Evolutionary conservation across 2,888 invertebrate genomes (phyloP).

Genomic region (Agonopterix subpropinquella): DNA sequence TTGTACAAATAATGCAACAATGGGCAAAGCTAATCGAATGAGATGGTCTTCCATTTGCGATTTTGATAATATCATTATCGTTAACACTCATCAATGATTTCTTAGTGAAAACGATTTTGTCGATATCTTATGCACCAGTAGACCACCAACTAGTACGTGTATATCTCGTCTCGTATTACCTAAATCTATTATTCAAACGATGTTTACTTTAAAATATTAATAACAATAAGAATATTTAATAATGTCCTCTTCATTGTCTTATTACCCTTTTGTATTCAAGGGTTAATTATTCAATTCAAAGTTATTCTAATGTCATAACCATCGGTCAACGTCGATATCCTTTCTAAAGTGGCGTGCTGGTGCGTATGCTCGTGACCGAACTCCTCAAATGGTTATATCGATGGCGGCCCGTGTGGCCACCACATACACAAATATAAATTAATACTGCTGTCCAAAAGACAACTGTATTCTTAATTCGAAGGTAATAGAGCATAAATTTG

Average conservation of each 20-base stretch:
- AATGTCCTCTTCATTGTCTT: conserved; percentile 38
- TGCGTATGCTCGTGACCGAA: conserved; percentile 63
- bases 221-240: conserved; percentile 46
- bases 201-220: neutral
- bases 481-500: conserved; percentile 41
- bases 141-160: no score
- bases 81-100: no score
- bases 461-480: conserved; percentile 26
- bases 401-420: conserved; percentile 30
- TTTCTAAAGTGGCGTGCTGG: conserved; percentile 51
- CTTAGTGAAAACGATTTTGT: no score
- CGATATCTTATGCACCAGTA: no score
- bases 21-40: no score
- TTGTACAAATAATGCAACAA: no score
- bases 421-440: neutral
- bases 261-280: conserved; percentile 57
- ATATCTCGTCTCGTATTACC: no score
- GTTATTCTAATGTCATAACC: conserved; percentile 71
- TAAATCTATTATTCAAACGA: no score
- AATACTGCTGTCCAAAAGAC: conserved; percentile 3
- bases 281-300: conserved; percentile 70
- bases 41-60: no score
- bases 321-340: conserved; percentile 64
- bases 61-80: no score
- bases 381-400: conserved; percentile 62